Evolutionary conservation across 2,888 invertebrate species (phyloP), one percentile per base, ranked within the genome.

Genomic region (Melanostoma scalare): DNA sequence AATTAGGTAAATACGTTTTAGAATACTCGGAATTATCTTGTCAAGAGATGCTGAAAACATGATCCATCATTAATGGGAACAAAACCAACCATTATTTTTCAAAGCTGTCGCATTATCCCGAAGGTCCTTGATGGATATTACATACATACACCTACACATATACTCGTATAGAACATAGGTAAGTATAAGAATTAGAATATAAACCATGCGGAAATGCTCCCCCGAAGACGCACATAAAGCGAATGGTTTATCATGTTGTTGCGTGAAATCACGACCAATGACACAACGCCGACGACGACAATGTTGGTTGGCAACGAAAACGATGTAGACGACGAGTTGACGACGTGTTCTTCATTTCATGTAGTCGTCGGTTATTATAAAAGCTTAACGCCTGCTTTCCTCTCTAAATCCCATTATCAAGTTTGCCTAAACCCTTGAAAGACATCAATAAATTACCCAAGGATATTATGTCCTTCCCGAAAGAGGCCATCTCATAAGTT

Each of bases 391-490:
- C 78, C 74, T 78, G 67, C 71, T 73, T 77, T 68, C 44, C 60
- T 73, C 69, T 84, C 79, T 71, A 84, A 79, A 74, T 69, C 74
- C 56, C 74, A 67, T 84, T 84, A 79, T 84, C 79, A 78, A 84
- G 78, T 79, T 84, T 84, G 48, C 61, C 69, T 67, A 75, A 79
- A 84, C 74, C 69, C 84, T 67, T 75, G 71, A 65, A 65, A 74
- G 79, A 74, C 84, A 71, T 75, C 74, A 50, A 78, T 78, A 82
- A 78, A 84, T 79, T 84, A 76, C 77, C 48, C 68, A 38, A 73
- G 42, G 76, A 73, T 73, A 82, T 63, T 68, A 63, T 73, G 65
- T 81, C 76, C 65, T 67, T 61, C 40, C 30, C 20, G 20, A 40
- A 46, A 40, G 42, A 60, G 60, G 53, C 60, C 36, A 67, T 53